Evolutionary conservation across 2,113 vertebrate genomes (phyloP).

Genomic region (Lepus americanus): DNA sequence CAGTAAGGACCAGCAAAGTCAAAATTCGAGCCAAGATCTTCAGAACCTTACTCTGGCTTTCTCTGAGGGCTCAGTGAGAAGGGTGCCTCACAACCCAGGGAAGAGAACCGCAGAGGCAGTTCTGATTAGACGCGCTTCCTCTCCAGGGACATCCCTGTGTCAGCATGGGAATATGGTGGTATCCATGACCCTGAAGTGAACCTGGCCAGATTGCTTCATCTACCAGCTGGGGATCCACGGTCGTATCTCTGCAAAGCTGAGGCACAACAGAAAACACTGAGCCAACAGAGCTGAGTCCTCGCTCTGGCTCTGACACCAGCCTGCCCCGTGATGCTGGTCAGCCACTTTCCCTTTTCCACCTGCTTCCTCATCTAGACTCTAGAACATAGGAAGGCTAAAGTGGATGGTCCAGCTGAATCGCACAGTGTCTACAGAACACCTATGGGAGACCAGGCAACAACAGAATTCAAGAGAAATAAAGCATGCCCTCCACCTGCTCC

Average conservation of each 20-base stretch:
- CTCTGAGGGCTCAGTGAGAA: background rate
- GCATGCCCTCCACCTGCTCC: background rate
- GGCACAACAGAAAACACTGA: background rate
- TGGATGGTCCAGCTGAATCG: background rate
- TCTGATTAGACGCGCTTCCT: background rate
- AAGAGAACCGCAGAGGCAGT: background rate
- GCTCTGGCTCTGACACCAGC: background rate
- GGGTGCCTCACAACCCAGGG: background rate
- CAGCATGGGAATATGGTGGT: background rate
- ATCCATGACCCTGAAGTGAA: background rate
- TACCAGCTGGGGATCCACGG: background rate
- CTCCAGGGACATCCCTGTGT: background rate
- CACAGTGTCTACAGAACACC: background rate
- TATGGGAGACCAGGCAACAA: background rate
- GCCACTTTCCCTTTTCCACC: background rate
- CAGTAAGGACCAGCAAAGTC: background rate
- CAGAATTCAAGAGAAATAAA: slow-evolving; percentile 10
- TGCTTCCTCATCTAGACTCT: slow-evolving; percentile 33
- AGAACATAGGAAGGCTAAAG: background rate
- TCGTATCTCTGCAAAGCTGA: background rate
- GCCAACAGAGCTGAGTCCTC: background rate
- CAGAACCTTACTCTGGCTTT: slow-evolving; percentile 7
- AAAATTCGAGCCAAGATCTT: background rate
- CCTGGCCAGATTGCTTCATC: background rate
- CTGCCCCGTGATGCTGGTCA: background rate